Percentiles rank a stretch among this genome's conserved stretches.
Evolutionary conservation across 2,888 invertebrate species (phyloP).

Genomic region (Microplitis deprimator): DNA sequence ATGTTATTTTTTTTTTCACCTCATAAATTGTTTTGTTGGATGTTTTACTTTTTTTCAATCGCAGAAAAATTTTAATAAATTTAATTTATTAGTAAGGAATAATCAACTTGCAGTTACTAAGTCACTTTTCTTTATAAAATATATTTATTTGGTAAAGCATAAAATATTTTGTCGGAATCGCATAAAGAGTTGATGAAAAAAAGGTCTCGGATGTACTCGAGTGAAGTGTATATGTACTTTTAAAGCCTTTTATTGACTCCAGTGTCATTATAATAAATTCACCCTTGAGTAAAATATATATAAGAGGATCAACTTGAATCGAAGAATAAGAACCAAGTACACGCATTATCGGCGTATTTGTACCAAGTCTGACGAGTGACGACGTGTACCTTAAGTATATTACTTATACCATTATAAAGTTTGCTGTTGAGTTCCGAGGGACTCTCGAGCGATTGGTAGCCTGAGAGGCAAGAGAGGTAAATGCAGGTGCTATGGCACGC

Average conservation of each 20-base stretch:
- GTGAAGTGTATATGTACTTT: background rate
- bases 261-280: background rate
- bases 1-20: background rate
- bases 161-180: background rate
- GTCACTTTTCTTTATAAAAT: background rate
- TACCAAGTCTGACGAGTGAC: background rate
- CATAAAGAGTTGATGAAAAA: background rate
- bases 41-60: background rate
- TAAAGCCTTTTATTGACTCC: background rate
- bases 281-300: background rate
- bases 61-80: background rate
- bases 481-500: constrained; percentile 59
- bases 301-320: background rate
- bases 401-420: constrained; percentile 30
- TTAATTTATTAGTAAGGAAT: background rate
- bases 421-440: constrained; percentile 7
- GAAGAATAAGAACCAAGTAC: background rate
- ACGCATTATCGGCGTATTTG: background rate
- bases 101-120: background rate
- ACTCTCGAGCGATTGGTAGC: constrained; percentile 40
- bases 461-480: constrained; percentile 53
- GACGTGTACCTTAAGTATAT: background rate
- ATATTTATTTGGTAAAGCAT: background rate
- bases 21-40: background rate
- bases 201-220: background rate